Conservation (phyloP, 2,113 vertebrate species). For the Platycercus adscitus region DNA sequence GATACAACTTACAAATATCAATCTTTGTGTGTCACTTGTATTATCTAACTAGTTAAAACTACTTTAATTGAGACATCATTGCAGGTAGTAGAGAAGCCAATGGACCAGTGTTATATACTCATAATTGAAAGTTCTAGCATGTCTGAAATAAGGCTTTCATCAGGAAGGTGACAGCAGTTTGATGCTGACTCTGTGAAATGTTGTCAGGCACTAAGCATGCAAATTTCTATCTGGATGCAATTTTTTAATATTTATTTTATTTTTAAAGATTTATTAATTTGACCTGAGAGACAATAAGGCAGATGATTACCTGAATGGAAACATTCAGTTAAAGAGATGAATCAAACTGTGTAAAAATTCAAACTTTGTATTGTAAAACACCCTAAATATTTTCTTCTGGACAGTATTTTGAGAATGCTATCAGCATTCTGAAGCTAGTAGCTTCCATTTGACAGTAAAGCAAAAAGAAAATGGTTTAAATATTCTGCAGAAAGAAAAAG, state of each 20-base stretch:
- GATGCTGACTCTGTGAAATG: not conserved
- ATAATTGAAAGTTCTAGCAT: not conserved
- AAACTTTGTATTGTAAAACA: not conserved
- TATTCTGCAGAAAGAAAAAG: not conserved
- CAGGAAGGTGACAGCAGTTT: not conserved
- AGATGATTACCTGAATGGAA: not conserved
- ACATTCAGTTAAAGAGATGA: not conserved
- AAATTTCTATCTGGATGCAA: not conserved
- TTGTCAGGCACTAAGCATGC: not conserved
- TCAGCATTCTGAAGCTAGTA: not conserved
- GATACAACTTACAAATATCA: not conserved
- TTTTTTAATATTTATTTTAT: not conserved
- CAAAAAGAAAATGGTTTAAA: slow-evolving; percentile 1
- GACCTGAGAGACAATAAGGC: not conserved
- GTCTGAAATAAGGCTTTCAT: not conserved
- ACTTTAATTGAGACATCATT: not conserved
- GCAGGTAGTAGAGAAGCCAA: not conserved
- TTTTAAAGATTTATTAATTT: not conserved
- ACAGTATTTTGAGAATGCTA: not conserved
- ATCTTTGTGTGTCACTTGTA: not conserved
- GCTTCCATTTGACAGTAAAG: slow-evolving; percentile 4
- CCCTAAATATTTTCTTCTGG: not conserved
- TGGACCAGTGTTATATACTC: not conserved
- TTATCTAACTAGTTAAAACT: not conserved
- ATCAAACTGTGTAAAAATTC: not conserved